Conservation (phyloP, 2,888 invertebrate species). For the Margaritifera margaritifera region DNA sequence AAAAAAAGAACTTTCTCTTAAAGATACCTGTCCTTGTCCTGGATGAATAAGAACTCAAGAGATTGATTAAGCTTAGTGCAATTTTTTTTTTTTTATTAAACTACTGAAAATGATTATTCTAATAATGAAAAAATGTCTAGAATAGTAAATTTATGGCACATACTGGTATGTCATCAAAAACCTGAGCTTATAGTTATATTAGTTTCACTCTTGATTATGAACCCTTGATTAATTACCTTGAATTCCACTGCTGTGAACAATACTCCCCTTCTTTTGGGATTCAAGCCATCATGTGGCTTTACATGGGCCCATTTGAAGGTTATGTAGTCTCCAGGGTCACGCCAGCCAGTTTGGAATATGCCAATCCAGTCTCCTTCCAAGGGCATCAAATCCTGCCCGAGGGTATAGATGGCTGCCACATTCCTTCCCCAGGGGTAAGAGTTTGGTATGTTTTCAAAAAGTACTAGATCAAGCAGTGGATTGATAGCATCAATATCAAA, state of each 20-base stretch:
- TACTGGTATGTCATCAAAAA: no score
- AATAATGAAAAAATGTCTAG: no score
- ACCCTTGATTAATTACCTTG: conserved; percentile 7
- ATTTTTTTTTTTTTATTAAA: no score
- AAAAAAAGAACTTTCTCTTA: no score
- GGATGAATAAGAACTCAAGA: no score
- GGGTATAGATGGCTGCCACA: conserved; percentile 11
- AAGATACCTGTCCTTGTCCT: no score
- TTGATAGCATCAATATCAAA: conserved; percentile 23
- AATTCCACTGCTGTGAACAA: conserved; percentile 14
- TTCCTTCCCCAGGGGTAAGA: not conserved
- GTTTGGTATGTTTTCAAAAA: conserved; percentile 13
- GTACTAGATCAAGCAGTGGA: conserved; percentile 14
- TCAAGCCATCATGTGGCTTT: conserved; percentile 3
- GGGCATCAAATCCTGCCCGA: conserved; percentile 15
- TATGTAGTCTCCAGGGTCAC: conserved; percentile 11
- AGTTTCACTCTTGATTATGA: no score
- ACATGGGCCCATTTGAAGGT: conserved; percentile 20
- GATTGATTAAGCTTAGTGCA: no score
- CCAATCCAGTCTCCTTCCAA: conserved; percentile 17
- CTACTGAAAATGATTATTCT: no score
- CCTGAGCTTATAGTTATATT: no score
- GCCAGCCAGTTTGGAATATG: conserved; percentile 22
- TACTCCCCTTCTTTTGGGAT: conserved; percentile 8
- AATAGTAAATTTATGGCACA: no score